Evolutionary conservation across 2,888 invertebrate species (phyloP).

Genomic region (Nemoura dubitans): DNA sequence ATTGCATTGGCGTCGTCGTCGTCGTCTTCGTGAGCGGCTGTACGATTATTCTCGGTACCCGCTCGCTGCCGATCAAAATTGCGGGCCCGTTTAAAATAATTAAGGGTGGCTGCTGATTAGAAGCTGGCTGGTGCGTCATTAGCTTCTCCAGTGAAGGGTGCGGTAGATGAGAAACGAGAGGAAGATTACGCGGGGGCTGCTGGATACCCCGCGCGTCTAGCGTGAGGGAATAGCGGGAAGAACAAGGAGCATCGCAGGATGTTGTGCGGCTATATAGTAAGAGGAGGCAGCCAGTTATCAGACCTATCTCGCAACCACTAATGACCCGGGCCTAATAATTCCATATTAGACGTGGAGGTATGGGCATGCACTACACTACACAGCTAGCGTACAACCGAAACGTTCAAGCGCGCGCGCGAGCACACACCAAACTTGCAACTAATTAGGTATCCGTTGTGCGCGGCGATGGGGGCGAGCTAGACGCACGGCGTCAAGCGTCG

Average conservation of each 20-base stretch:
- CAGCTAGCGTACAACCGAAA: background rate
- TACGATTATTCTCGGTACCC: too few species aligned
- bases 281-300: slow-evolving; percentile 28
- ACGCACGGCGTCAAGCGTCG: background rate
- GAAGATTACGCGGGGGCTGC: slow-evolving; percentile 34
- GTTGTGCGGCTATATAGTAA: background rate
- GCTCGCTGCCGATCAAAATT: slow-evolving; percentile 14
- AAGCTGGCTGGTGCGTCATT: slow-evolving; percentile 45
- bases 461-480: background rate
- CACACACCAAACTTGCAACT: slow-evolving; percentile 44
- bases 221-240: background rate
- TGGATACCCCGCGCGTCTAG: background rate
- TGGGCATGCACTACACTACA: background rate
- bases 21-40: too few species aligned
- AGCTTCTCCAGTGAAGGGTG: slow-evolving; percentile 42
- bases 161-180: slow-evolving; percentile 46
- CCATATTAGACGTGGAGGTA: slow-evolving; percentile 16
- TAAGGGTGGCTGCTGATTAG: slow-evolving; percentile 45
- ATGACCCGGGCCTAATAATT: slow-evolving; percentile 40
- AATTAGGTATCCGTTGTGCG: slow-evolving; percentile 42
- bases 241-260: background rate
- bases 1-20: too few species aligned
- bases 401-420: slow-evolving; percentile 18
- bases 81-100: slow-evolving; percentile 45
- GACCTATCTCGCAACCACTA: slow-evolving; percentile 16